Evolutionary conservation across 2,888 invertebrate genomes (phyloP), one percentile per base, ranked within the genome.

Genomic region (Lypha dubia): DNA sequence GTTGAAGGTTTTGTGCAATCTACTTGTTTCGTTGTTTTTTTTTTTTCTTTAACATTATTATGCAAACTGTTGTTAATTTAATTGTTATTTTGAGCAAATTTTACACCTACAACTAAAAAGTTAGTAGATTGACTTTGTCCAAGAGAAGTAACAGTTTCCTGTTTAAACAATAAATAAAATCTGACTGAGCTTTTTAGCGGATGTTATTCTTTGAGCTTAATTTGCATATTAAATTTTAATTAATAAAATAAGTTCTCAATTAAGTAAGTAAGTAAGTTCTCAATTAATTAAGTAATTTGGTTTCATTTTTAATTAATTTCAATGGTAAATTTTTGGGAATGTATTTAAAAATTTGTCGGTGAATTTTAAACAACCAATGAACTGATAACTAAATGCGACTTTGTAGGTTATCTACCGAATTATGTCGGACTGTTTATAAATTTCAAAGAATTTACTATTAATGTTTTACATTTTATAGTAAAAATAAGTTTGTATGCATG

Each of bases 21-120:
- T 8, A 7, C n/a, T n/a, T n/a, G n/a, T n/a, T n/a, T n/a, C n/a
- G n/a, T n/a, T n/a, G n/a, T 28, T 49, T 20, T 49, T 17, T 28
- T 13, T 11, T 13, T 60, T 3, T 68, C 20, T 51, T 28, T 38
- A 9, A 41, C 4, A 4, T 7, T 32, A 38, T 80, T 80, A 62
- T 44, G 65, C 15, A 68, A 74, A 17, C 22, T 17, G 6, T 74
- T 67, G 41, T 22, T 35, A 68, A 80, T 62, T 63, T 63, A 17
- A 44, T 58, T 74, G n/a, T n/a, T n/a, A n/a, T 8, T 28, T 17
- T 1, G 1, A 35, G 35, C 13, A 32, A 38, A 60, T 20, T 44
- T 20, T 63, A 63, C 75, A 75, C 75, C 75, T 70, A 56, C 70
- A 63, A 17, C 11, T 46, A 15, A 6, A 24, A 15, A 13, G 5